Percentiles rank a stretch among this genome's conserved stretches.
Conservation (phyloP, 2,113 vertebrate genomes). For the Leptocoma aspasia region DNA sequence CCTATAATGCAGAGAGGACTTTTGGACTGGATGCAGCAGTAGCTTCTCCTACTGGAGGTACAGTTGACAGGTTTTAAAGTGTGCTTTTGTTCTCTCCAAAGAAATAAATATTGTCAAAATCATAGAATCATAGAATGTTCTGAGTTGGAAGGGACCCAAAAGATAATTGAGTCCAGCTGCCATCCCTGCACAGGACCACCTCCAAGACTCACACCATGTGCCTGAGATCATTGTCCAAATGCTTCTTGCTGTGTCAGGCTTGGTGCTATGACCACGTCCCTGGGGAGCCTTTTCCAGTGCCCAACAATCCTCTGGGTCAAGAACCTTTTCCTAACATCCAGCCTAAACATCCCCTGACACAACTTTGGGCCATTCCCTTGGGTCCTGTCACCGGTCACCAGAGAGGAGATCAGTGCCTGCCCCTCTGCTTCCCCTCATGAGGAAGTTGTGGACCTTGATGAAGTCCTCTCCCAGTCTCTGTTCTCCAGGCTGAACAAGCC, state of each 20-base stretch:
- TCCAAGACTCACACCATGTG: not conserved
- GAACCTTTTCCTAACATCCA: not conserved
- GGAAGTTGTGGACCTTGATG: not conserved
- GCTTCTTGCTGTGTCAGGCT: not conserved
- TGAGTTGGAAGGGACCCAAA: not conserved
- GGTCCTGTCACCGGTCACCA: not conserved
- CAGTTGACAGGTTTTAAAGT: not conserved
- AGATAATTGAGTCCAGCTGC: not conserved
- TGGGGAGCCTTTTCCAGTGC: not conserved
- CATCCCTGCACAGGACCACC: not conserved
- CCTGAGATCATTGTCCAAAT: not conserved
- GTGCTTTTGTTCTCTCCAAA: not conserved
- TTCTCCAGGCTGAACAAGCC: not conserved
- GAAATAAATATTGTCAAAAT: not conserved
- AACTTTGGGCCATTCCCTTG: fast-evolving
- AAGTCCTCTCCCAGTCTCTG: not conserved
- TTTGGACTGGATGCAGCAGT: not conserved
- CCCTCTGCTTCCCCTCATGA: not conserved
- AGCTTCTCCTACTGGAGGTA: not conserved
- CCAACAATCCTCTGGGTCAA: not conserved
- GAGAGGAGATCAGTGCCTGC: not conserved
- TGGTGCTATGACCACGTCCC: not conserved
- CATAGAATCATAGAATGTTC: not conserved
- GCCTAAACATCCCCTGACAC: not conserved
- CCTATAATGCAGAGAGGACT: not conserved